phyloP scores from a whole-genome alignment of 2,113 vertebrate species.

The Tor tambroides region DNA sequence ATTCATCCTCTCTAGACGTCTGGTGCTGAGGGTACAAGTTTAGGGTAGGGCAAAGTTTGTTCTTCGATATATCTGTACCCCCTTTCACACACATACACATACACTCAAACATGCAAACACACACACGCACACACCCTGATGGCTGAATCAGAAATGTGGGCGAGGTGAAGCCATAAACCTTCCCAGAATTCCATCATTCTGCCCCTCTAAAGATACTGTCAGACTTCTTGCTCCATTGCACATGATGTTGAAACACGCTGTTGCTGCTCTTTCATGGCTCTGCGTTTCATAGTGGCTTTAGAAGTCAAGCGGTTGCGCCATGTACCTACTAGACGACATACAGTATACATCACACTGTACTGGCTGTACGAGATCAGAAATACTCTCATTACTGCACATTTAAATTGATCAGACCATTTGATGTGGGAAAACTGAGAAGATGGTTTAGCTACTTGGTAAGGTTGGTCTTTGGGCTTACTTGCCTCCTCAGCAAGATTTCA shows the following conservation, averaged over 20 bases:
- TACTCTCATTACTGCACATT: conserved; percentile 6
- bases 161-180: conserved; percentile 42
- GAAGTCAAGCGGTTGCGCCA: conserved; percentile 2
- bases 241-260: conserved; percentile 37
- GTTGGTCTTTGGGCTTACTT: not conserved
- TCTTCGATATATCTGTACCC: conserved; percentile 2
- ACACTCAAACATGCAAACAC: not conserved
- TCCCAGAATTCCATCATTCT: conserved; percentile 40
- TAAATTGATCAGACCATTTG: conserved; percentile 10
- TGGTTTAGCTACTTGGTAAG: not conserved
- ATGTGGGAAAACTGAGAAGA: not conserved
- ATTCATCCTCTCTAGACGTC: conserved; percentile 19
- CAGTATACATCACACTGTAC: not conserved
- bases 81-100: not conserved
- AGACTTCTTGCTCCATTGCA: conserved; percentile 36
- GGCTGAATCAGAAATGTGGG: conserved; percentile 46
- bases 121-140: conserved; percentile 35
- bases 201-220: conserved; percentile 17
- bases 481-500: conserved; percentile 16
- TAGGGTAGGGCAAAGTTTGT: conserved; percentile 30
- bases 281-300: conserved; percentile 11
- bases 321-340: conserved; percentile 23
- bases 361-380: not conserved
- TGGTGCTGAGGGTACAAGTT: not conserved
- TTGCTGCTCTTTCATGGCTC: conserved; percentile 2